A percentile compares a stretch with the other conserved stretches of the same genome.
phyloP scores from a whole-genome alignment of 2,797 vertebrate species.

The Takifugu ocellatus region DNA sequence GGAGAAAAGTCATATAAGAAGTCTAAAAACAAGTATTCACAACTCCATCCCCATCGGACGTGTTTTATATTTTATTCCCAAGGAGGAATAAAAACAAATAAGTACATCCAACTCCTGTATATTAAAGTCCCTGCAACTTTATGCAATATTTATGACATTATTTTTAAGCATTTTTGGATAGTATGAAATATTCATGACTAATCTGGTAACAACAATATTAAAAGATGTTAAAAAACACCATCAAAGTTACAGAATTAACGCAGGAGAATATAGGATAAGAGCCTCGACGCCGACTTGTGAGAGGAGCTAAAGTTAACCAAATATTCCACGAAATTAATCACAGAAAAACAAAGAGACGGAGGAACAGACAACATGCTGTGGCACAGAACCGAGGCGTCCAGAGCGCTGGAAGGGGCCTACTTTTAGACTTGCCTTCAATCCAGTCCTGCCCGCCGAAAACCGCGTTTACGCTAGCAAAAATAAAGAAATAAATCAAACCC shows the following conservation, averaged over 20 bases:
- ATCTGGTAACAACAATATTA: conserved; percentile 23
- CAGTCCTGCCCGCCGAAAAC: no score
- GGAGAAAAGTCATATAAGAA: conserved; percentile 14
- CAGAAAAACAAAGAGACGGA: neutral
- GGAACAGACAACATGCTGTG: neutral
- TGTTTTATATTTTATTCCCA: conserved; percentile 36
- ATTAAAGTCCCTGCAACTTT: conserved; percentile 21
- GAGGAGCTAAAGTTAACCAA: neutral
- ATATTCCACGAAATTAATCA: no score
- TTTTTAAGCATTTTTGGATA: conserved; percentile 9
- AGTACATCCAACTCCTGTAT: conserved; percentile 4
- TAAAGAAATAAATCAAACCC: no score
- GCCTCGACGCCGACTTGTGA: neutral
- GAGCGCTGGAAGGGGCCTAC: neutral
- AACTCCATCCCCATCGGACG: conserved; percentile 4
- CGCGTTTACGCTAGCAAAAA: no score
- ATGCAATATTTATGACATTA: conserved; percentile 17
- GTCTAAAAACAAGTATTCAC: conserved; percentile 41
- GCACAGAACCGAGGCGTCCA: no score
- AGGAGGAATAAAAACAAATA: neutral
- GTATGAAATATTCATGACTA: conserved; percentile 26
- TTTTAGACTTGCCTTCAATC: neutral
- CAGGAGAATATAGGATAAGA: neutral
- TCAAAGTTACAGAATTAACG: neutral
- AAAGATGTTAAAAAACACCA: conserved; percentile 1